A percentile compares a stretch with the other conserved stretches of the same genome.
phyloP scores from a whole-genome alignment of 2,113 vertebrate species.

The Antechinus stuartii region DNA sequence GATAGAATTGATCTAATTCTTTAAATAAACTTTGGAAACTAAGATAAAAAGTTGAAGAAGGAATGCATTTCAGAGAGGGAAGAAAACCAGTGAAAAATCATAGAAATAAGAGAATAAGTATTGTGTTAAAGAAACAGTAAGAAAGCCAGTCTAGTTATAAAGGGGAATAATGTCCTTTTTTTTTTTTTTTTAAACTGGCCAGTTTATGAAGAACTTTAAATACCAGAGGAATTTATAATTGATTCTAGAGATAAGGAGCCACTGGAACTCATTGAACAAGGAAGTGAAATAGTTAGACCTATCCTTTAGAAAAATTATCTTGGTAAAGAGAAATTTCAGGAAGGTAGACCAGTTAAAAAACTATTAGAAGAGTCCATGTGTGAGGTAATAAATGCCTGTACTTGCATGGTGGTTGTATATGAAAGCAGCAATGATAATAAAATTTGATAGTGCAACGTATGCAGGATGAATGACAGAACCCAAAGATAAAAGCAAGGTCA shows the following conservation, averaged over 20 bases:
- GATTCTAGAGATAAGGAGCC: not conserved
- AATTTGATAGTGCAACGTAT: not conserved
- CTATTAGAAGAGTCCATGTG: not conserved
- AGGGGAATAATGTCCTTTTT: not conserved
- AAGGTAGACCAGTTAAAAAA: not conserved
- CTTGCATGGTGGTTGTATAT: not conserved
- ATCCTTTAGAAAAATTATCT: not conserved
- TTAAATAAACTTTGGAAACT: not conserved
- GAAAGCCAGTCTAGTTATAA: not conserved
- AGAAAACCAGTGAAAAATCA: not conserved
- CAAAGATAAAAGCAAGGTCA: not conserved
- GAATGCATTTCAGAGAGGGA: not conserved
- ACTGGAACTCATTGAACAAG: not conserved
- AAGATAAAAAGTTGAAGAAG: not conserved
- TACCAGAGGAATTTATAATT: not conserved
- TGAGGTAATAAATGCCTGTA: not conserved
- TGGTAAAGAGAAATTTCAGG: not conserved
- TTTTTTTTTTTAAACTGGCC: not conserved
- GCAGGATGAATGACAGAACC: not conserved
- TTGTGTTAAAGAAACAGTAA: not conserved
- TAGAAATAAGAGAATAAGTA: not conserved
- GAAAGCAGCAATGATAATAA: not conserved
- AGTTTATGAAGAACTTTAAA: not conserved
- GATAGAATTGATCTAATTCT: not conserved
- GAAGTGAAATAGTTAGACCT: not conserved